A percentile compares a stretch with the other conserved stretches of the same genome.
Evolutionary conservation across 2,113 vertebrate species (phyloP).

Genomic region (Petromus typicus): DNA sequence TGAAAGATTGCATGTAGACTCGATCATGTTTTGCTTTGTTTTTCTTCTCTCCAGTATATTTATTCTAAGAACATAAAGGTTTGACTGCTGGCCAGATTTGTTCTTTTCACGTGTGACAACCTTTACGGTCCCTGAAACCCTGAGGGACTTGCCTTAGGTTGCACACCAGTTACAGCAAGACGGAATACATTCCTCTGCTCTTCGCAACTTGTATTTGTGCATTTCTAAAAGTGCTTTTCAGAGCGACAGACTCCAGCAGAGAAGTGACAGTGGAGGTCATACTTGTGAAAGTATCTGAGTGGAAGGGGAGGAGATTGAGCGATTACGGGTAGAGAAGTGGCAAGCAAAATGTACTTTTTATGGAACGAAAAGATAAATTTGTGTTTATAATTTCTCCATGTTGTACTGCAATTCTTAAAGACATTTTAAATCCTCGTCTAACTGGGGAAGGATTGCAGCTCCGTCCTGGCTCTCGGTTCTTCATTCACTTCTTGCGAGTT

Average conservation of each 20-base stretch:
- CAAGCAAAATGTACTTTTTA: not conserved
- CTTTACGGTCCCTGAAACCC: not conserved
- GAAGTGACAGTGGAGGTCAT: not conserved
- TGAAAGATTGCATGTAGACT: not conserved
- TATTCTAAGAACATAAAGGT: not conserved
- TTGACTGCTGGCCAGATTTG: not conserved
- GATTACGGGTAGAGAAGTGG: not conserved
- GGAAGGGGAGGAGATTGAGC: not conserved
- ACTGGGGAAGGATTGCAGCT: not conserved
- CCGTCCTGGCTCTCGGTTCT: not conserved
- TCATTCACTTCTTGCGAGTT: not conserved
- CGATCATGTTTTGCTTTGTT: not conserved
- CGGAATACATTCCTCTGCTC: not conserved
- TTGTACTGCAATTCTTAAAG: not conserved
- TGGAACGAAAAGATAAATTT: not conserved
- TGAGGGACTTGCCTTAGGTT: not conserved
- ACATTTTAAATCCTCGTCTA: not conserved
- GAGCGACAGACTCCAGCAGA: not conserved
- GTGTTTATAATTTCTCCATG: not conserved
- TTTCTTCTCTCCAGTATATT: not conserved
- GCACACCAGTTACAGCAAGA: not conserved
- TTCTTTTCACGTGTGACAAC: not conserved
- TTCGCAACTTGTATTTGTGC: slow-evolving; percentile 4
- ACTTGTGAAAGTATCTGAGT: not conserved
- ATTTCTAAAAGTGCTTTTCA: slow-evolving; percentile 35